Evolutionary conservation across 2,888 invertebrate species (phyloP), one percentile per base, ranked within the genome.

Genomic region (Cremastinae sp.): DNA sequence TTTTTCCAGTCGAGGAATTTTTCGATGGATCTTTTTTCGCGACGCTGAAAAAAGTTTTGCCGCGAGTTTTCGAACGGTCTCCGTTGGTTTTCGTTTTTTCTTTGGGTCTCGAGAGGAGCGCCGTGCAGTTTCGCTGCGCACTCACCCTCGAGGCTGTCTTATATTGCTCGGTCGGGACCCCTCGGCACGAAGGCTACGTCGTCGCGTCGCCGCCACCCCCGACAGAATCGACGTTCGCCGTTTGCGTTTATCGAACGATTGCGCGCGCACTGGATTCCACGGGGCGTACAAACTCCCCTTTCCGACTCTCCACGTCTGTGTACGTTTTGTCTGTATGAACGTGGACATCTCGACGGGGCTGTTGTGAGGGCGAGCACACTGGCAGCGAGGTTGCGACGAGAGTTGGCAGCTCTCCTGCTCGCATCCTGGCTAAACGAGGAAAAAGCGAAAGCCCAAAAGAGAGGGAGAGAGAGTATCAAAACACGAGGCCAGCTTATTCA

Each of bases 201-300:
- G 45, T 65, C 70, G 53, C 76, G 34, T 58, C 68, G 51, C 75
- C 68, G 53, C 80, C 81, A 79, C 81, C 82, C 81, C 79, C 80
- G 78, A 78, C 80, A 84, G n/a, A n/a, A 86, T 86, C 84, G 85
- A 84, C 86, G 84, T 85, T 82, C 81, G 80, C 81, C 83, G 83
- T 83, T 85, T 84, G 85, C 88, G 84, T 87, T 88, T 89, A 89
- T 89, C 89, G 89, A 89, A 87, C 89, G 84, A 86, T 77, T 90
- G 89, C 89, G 89, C 89, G 89, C 89, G 89, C 89, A 89, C 74
- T 71, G 78, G 74, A 79, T 78, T 74, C 71, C 69, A 80, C 81
- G 85, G 88, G 88, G 87, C 86, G 86, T 84, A 79, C 87, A 79
- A 80, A 49, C 45, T 43, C 53, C 43, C 51, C 18, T 41, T 43